Percentiles rank a stretch among this genome's conserved stretches.
Conservation (phyloP, 2,113 vertebrate genomes). For the Chaenogobius annularis region DNA sequence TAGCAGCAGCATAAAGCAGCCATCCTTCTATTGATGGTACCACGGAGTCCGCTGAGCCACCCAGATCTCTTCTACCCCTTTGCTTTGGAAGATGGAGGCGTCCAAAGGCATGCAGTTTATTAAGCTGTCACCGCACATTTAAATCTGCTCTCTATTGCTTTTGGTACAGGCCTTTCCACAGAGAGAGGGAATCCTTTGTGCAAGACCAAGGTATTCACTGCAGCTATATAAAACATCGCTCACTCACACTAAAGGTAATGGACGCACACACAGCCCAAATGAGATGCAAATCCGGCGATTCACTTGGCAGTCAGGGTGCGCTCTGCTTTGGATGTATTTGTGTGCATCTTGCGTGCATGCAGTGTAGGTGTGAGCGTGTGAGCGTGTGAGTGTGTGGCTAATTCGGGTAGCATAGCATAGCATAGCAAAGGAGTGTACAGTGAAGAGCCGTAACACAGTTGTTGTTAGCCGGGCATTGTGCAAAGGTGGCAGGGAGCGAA, state of each 20-base stretch:
- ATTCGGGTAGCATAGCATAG: conserved; percentile 88
- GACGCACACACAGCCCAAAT: conserved; percentile 79
- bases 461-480: conserved; percentile 89
- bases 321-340: conserved; percentile 55
- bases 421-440: conserved; percentile 81
- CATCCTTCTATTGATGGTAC: conserved; percentile 73
- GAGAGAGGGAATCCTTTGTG: conserved; percentile 79
- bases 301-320: conserved; percentile 82
- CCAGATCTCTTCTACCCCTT: conserved; percentile 51
- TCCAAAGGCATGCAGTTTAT: conserved; percentile 85
- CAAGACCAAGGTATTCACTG: conserved; percentile 85
- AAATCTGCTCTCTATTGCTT: conserved; percentile 93
- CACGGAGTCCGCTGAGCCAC: conserved; percentile 57
- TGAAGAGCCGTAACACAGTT: conserved; percentile 93
- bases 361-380: conserved; percentile 40
- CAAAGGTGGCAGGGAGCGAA: conserved; percentile 88
- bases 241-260: conserved; percentile 60
- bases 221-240: conserved; percentile 65
- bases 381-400: conserved; percentile 78
- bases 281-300: conserved; percentile 95
- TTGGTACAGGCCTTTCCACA: conserved; percentile 58
- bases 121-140: conserved; percentile 95
- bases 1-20: conserved; percentile 63
- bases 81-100: conserved; percentile 63
- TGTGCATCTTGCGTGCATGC: conserved; percentile 52